Evolutionary conservation across 2,797 vertebrate genomes (phyloP).

Genomic region (Acropternis orthonyx): DNA sequence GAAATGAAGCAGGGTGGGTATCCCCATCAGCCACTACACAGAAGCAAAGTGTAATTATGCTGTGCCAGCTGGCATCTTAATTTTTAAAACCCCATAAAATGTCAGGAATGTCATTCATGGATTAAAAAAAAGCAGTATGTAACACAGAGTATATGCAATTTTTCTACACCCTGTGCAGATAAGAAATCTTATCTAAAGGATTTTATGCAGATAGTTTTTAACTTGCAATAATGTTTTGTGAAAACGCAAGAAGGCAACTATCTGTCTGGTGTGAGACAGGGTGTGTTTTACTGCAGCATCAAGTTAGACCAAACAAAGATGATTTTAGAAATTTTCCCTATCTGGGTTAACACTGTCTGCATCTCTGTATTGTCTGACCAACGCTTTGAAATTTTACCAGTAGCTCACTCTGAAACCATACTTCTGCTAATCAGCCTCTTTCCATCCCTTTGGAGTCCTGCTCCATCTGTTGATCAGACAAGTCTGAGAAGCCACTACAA

Average conservation of each 20-base stretch:
- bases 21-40: neutral
- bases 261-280: neutral
- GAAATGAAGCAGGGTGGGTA: neutral
- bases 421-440: neutral
- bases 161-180: neutral
- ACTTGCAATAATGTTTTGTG: neutral
- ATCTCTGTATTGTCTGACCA: neutral
- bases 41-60: neutral
- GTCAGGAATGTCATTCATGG: slow-evolving; percentile 26
- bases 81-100: neutral
- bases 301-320: neutral
- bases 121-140: neutral
- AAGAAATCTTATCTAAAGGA: neutral
- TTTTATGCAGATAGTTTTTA: neutral
- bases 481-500: neutral
- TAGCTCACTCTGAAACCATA: neutral
- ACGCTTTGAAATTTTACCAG: neutral
- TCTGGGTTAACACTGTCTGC: neutral
- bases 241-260: neutral
- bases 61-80: slow-evolving; percentile 35
- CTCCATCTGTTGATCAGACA: neutral
- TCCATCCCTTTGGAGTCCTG: neutral
- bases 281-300: neutral
- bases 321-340: neutral
- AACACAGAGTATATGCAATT: neutral